A percentile compares a stretch with the other conserved stretches of the same genome.
Evolutionary conservation across 2,888 invertebrate genomes (phyloP).

Genomic region (Trichogramma dendrolimi): DNA sequence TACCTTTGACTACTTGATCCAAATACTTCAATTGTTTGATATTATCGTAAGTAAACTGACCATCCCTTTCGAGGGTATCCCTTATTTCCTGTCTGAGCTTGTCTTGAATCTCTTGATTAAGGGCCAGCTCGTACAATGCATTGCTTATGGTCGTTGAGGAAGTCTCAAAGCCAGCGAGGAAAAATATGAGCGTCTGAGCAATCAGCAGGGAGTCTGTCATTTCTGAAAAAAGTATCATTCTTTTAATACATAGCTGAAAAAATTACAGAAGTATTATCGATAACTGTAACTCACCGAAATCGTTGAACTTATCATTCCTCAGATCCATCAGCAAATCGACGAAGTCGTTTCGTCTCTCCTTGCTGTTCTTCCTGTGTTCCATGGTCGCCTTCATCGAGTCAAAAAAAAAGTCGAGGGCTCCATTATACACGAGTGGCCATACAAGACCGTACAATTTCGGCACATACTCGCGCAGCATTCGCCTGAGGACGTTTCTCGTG

Average conservation of each 20-base stretch:
- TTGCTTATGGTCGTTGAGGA: constrained; percentile 51
- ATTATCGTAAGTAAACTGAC: constrained; percentile 45
- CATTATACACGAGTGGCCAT: constrained; percentile 26
- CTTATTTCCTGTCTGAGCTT: constrained; percentile 46
- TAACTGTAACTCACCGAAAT: too few relatives aligned
- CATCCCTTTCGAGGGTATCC: constrained; percentile 35
- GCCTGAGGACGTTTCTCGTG: constrained; percentile 17
- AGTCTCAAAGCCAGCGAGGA: constrained; percentile 53
- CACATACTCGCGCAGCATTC: constrained; percentile 7
- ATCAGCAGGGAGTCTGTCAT: constrained; percentile 42
- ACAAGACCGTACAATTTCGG: constrained; percentile 30
- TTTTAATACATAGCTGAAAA: too few relatives aligned
- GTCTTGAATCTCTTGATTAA: constrained; percentile 48
- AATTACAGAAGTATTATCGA: too few relatives aligned
- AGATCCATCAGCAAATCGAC: constrained; percentile 49
- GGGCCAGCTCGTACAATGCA: constrained; percentile 49
- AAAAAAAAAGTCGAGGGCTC: constrained; percentile 40
- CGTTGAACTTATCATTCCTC: constrained; percentile 27
- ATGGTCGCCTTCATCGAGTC: constrained; percentile 42
- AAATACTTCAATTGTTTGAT: constrained; percentile 48
- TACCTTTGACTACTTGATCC: constrained; percentile 45
- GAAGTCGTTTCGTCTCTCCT: constrained; percentile 50
- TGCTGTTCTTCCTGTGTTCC: constrained; percentile 45
- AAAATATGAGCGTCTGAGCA: constrained; percentile 50
- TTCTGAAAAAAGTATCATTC: constrained; percentile 26